Evolutionary conservation across 2,797 vertebrate genomes (phyloP).

Genomic region (Odontamblyopus rebecca): DNA sequence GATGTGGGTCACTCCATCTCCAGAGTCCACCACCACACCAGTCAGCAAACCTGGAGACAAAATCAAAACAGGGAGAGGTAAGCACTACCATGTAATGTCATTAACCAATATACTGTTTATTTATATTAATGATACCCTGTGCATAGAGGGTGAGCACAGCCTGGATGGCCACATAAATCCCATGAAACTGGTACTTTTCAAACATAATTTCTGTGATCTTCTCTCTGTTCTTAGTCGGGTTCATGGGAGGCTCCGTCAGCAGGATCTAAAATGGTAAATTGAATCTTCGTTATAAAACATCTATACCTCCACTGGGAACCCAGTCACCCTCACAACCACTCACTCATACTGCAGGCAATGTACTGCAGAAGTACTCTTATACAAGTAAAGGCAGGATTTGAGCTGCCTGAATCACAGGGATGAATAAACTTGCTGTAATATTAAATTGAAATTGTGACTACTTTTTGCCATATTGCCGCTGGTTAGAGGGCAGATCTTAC

Average conservation of each 20-base stretch:
- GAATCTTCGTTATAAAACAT: neutral
- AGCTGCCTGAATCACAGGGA: no score
- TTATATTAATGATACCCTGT: constrained; percentile 66
- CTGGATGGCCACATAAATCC: constrained; percentile 83
- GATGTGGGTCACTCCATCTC: constrained; percentile 83
- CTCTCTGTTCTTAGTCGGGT: constrained; percentile 82
- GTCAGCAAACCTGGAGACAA: constrained; percentile 76
- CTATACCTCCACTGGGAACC: no score
- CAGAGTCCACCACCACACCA: constrained; percentile 80
- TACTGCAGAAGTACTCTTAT: no score
- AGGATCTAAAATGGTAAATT: constrained; percentile 60
- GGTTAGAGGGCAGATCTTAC: no score
- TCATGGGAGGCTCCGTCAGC: constrained; percentile 84
- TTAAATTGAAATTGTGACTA: no score
- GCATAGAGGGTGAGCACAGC: constrained; percentile 85
- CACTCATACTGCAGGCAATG: no score
- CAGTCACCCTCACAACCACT: no score
- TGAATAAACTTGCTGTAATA: no score
- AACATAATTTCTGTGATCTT: constrained; percentile 84
- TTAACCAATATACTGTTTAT: neutral
- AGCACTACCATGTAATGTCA: neutral
- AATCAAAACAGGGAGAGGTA: neutral
- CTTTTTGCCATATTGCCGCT: no score
- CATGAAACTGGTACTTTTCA: constrained; percentile 81
- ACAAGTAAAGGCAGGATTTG: no score